phyloP scores from a whole-genome alignment of 1,140 invertebrate genomes.

The Palaemon carinicauda region DNA sequence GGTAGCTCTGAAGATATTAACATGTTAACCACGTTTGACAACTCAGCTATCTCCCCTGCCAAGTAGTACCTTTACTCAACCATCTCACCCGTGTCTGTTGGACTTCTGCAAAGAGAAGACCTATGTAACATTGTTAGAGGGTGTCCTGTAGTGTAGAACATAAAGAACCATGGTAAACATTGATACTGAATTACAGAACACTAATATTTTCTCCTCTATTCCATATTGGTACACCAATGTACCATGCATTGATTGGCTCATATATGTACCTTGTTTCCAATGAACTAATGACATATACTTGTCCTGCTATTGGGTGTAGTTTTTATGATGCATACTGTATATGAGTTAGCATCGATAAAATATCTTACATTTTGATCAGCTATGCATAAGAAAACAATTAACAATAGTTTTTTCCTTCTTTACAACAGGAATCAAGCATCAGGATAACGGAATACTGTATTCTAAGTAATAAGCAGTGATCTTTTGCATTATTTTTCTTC shows the following conservation, averaged over 20 bases:
- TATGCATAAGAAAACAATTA: too few relatives aligned
- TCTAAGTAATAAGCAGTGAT: too few relatives aligned
- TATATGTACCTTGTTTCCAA: background rate
- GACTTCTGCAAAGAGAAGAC: background rate
- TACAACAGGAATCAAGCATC: too few relatives aligned
- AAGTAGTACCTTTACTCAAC: background rate
- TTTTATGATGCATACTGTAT: too few relatives aligned
- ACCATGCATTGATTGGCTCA: background rate
- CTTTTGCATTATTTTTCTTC: too few relatives aligned
- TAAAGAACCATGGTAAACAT: slow-evolving; percentile 19
- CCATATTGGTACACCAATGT: background rate
- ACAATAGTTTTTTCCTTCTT: too few relatives aligned
- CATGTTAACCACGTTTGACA: slow-evolving; percentile 30
- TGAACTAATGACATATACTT: too few relatives aligned
- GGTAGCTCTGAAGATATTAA: background rate
- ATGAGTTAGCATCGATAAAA: too few relatives aligned
- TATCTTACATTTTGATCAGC: too few relatives aligned
- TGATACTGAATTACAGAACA: background rate
- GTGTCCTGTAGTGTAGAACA: background rate
- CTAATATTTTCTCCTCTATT: background rate
- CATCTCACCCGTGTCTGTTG: background rate
- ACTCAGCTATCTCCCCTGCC: background rate
- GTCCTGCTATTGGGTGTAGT: too few relatives aligned
- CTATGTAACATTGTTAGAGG: background rate
- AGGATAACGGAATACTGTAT: too few relatives aligned